Base-by-base conservation (phyloP, 2,888 invertebrate species). In the Notodromas monacha region DNA sequence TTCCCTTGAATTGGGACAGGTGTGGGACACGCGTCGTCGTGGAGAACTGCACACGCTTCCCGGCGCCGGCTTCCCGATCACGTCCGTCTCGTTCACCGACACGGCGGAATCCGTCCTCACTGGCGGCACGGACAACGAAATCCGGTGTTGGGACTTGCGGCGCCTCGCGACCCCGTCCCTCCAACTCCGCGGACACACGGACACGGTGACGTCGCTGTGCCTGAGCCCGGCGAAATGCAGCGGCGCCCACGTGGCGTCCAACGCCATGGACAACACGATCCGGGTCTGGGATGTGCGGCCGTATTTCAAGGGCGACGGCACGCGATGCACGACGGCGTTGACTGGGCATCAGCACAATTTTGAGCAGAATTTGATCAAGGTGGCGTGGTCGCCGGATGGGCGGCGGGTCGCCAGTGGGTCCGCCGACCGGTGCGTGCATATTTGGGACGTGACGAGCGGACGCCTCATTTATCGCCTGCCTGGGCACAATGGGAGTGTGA, bases 241-340 rank as follows among this genome's bases (percentile, higher is more conserved):
- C 50, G 77, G 76, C 1, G 72, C 74, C 1, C 6, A 8, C 11
- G 58, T 96, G 8, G 55, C 96, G 11, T 76, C 86, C 1, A 96
- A 92, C 55, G 61, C 79, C 0, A 92, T 96, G 89, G 96, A 99
- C 49, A 76, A 73, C 45, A 73, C 79, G 14, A 56, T 89, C 16
- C 58, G 89, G 33, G 74, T 89, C 41, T 96, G 92, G 89, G 92
- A 96, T 51, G 67, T 92, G 31, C 58, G 89, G 14, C 81, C 92
- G 0, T 92, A 76, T 54, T 84, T 79, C 2, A 76, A 84, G 0
- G 27, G 11, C 6, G 27, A 27, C 5, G 61, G 65, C 26, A 84
- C 86, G 45, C 60, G 92, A 37, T 86, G 86, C 49, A 70, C 84
- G 1, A 84, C 84, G 50, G 64, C 84, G 26, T 60, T 84, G 38